Percentiles rank a stretch among this genome's conserved stretches.
These are phyloP conservation scores for Mythimna pallens DNA, from an alignment of 2,888 invertebrate species.

Conservation along the genomic window DNA sequence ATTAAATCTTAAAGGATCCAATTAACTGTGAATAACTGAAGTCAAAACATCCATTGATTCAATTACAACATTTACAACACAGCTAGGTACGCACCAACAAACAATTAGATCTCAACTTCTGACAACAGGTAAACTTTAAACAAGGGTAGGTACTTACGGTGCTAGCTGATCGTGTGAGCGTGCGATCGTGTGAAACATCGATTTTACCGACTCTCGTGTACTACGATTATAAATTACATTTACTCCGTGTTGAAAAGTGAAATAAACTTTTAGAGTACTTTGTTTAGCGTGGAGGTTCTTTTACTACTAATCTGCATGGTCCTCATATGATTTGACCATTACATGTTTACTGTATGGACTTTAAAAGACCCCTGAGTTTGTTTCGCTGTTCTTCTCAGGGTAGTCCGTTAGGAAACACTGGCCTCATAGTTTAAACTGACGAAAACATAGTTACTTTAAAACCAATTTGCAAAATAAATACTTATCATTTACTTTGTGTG, in stretches of 20 bases:
- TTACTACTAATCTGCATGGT: too few species aligned
- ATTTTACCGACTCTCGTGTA: constrained; percentile 14
- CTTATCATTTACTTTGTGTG: too few species aligned
- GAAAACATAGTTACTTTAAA: too few species aligned
- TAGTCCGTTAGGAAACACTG: too few species aligned
- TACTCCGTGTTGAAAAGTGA: constrained; percentile 3
- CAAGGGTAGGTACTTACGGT: constrained; percentile 9
- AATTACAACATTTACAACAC: constrained; percentile 31
- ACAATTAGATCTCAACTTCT: constrained; percentile 22
- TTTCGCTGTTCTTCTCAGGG: too few species aligned
- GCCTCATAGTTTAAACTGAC: too few species aligned
- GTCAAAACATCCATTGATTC: constrained; percentile 3
- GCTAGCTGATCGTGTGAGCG: constrained; percentile 11
- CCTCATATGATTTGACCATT: too few species aligned
- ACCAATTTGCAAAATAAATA: too few species aligned
- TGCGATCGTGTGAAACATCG: constrained; percentile 38
- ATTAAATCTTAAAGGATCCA: constrained; percentile 8
- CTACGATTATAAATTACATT: constrained; percentile 3
- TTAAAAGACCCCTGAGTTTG: too few species aligned
- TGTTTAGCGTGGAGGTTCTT: not conserved
- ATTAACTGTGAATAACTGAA: constrained; percentile 17
- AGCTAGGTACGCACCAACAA: not conserved
- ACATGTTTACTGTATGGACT: too few species aligned
- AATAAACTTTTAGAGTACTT: constrained; percentile 18
- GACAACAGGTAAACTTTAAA: constrained; percentile 45